Conservation (phyloP, 1,140 invertebrate genomes). For the Heliconius congener region DNA sequence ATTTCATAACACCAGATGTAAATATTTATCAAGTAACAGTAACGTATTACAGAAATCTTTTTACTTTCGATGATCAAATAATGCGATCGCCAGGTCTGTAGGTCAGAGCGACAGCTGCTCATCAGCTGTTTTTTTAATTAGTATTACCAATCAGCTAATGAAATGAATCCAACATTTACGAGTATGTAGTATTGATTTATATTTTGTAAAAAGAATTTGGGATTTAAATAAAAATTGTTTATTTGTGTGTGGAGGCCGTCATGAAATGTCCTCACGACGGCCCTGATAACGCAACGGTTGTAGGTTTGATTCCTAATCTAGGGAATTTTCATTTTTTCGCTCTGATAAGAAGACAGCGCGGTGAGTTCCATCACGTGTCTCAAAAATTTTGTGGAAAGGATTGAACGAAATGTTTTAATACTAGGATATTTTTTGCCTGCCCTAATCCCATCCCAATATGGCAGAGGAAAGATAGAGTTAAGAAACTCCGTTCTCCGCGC, state of each 20-base stretch:
- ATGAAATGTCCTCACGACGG: neutral
- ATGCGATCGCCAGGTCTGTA: constrained; percentile 18
- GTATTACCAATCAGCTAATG: constrained; percentile 12
- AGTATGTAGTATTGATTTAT: neutral
- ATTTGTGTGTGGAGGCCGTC: neutral
- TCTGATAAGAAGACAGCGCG: neutral
- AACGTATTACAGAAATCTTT: neutral
- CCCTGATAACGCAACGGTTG: neutral
- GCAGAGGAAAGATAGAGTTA: too few relatives aligned
- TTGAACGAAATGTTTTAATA: neutral
- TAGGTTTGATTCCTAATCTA: neutral
- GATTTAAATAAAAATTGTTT: neutral
- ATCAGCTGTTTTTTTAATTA: constrained; percentile 11
- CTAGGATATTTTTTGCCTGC: neutral
- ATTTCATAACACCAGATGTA: neutral
- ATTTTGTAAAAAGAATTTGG: neutral
- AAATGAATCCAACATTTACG: neutral
- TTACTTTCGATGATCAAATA: constrained; percentile 25
- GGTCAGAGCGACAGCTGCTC: neutral
- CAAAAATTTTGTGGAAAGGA: neutral
- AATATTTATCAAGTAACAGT: constrained; percentile 6
- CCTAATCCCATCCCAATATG: too few relatives aligned
- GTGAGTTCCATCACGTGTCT: neutral
- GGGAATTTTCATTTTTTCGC: neutral
- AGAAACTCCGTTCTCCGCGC: too few relatives aligned